Evolutionary conservation across 2,797 vertebrate species (phyloP).

Genomic region (Cryptoprocta ferox): DNA sequence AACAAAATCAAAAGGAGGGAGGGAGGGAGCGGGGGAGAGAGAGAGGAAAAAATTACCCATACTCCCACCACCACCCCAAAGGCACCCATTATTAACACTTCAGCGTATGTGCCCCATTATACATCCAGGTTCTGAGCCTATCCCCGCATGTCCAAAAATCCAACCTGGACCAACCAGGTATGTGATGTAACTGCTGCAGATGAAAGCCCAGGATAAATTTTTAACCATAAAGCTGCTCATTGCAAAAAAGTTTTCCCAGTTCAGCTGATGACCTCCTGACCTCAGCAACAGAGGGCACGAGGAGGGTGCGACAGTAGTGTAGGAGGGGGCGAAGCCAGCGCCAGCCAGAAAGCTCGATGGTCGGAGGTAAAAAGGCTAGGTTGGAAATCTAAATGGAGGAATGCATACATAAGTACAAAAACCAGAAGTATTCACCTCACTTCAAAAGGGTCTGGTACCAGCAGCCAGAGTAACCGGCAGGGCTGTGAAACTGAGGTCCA

Average conservation of each 20-base stretch:
- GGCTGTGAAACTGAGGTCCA: not conserved
- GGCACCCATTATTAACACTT: not conserved
- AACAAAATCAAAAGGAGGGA: not conserved
- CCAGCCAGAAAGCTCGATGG: not conserved
- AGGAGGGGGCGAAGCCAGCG: not conserved
- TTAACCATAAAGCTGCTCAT: not conserved
- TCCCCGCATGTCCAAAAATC: not conserved
- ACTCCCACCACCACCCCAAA: not conserved
- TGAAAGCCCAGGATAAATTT: not conserved
- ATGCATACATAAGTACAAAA: not conserved
- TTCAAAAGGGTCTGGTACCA: not conserved
- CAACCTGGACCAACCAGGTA: not conserved
- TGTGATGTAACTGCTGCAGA: not conserved
- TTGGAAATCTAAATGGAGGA: not conserved
- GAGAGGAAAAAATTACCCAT: not conserved
- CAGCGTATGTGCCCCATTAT: not conserved
- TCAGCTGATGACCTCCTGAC: not conserved
- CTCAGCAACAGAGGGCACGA: not conserved
- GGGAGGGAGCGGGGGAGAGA: not conserved
- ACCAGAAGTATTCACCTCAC: not conserved
- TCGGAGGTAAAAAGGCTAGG: not conserved
- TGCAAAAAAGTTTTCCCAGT: not conserved
- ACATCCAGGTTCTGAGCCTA: not conserved
- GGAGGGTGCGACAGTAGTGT: fast-evolving
- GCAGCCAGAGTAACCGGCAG: not conserved